phyloP scores from a whole-genome alignment of 2,797 vertebrate genomes.

The Spondyliosoma cantharus region DNA sequence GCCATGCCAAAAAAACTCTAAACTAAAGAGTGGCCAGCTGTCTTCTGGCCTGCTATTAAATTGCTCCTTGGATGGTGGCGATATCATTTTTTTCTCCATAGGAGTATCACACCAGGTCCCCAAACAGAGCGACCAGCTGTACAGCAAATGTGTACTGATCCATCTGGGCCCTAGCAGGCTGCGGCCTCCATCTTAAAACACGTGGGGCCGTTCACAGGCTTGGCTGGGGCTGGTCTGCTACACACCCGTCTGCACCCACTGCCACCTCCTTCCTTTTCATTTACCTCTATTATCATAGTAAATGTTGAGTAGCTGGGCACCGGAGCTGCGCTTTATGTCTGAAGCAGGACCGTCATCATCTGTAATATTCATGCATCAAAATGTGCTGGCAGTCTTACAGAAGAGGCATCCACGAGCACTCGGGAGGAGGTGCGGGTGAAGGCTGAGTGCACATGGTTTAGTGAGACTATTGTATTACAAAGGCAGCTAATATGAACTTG shows the following conservation, averaged over 20 bases:
- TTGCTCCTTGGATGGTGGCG: slow-evolving; percentile 88
- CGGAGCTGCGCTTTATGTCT: slow-evolving; percentile 69
- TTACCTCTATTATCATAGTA: slow-evolving; percentile 79
- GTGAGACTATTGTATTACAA: slow-evolving; percentile 80
- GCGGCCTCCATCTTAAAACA: slow-evolving; percentile 92
- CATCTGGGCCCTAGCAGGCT: slow-evolving; percentile 93
- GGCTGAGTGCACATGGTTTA: slow-evolving; percentile 72
- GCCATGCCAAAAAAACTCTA: slow-evolving; percentile 88
- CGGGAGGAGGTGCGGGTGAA: slow-evolving; percentile 67
- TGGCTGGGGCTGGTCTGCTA: slow-evolving; percentile 69
- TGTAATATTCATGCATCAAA: slow-evolving; percentile 82
- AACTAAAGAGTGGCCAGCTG: slow-evolving; percentile 89
- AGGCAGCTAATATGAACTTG: slow-evolving; percentile 88
- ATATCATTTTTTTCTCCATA: slow-evolving; percentile 93
- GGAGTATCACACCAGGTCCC: slow-evolving; percentile 95
- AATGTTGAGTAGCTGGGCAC: slow-evolving; percentile 76
- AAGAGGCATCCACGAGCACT: slow-evolving; percentile 88
- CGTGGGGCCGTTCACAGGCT: slow-evolving; percentile 87
- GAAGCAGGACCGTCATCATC: slow-evolving; percentile 67
- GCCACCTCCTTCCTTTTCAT: slow-evolving; percentile 73
- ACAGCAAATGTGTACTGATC: slow-evolving; percentile 95
- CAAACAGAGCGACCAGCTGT: slow-evolving; percentile 97
- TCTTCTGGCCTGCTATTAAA: slow-evolving; percentile 89
- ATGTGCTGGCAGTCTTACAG: slow-evolving; percentile 91
- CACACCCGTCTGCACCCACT: slow-evolving; percentile 68